Evolutionary conservation across 2,797 vertebrate genomes (phyloP).

Genomic region (Delichon dasypus): DNA sequence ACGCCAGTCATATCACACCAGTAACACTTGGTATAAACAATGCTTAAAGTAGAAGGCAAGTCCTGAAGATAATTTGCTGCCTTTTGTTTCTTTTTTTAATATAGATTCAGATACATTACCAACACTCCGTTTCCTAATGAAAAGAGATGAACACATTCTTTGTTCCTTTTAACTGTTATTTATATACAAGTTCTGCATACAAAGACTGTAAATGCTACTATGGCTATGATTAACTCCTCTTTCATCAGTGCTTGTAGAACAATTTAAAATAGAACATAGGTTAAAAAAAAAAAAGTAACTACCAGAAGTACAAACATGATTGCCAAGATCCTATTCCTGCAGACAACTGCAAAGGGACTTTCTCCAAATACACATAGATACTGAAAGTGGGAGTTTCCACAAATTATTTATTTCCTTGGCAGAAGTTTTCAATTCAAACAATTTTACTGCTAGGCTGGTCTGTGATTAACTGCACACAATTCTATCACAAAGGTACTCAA

Average conservation of each 20-base stretch:
- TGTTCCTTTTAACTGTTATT: neutral
- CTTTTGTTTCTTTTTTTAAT: neutral
- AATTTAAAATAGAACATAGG: neutral
- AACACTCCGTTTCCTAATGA: neutral
- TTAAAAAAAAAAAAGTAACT: neutral
- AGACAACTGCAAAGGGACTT: constrained; percentile 1
- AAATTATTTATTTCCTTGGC: neutral
- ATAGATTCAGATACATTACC: neutral
- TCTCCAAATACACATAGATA: neutral
- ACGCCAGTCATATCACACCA: neutral
- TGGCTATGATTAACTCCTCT: neutral
- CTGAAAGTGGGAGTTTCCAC: neutral
- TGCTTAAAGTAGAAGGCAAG: neutral
- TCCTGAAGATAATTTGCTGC: neutral
- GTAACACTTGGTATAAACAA: neutral
- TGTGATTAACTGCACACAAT: neutral
- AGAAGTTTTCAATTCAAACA: neutral
- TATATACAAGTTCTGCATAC: neutral
- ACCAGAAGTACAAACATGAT: neutral
- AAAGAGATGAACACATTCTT: neutral
- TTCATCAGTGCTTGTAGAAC: neutral
- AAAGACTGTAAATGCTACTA: neutral
- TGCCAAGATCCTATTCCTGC: neutral
- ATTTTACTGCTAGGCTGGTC: neutral
- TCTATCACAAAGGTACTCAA: neutral